Base-by-base conservation (phyloP, 2,797 vertebrate species). In the Lutjanus argentimaculatus region DNA sequence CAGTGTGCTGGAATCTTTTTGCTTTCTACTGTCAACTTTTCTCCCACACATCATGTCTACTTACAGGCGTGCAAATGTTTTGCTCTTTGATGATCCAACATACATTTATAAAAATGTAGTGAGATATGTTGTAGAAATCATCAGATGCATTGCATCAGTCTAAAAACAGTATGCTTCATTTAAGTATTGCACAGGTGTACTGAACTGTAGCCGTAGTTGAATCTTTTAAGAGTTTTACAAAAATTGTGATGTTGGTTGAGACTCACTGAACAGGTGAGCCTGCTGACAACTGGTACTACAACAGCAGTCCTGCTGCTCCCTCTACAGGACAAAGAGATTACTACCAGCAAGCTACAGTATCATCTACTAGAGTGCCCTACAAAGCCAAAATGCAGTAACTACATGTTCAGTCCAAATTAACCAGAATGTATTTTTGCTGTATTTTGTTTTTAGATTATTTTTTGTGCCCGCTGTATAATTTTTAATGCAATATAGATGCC, bases 321-420 rank as follows among this genome's bases (percentile, higher is more conserved):
- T 76, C 87, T 77, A 45, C 42, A 65, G 89, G 89, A 72, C 75
- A 46, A 30, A 65, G 16, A 3, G 8, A 19, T 6, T 42, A 63
- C 7, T 49, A 59, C 15, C 45, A 46, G 15, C 10, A 43, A 7
- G 14, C 49, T 4, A 13, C 25, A 25, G 30, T 36, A 36, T 12
- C 15, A 51, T 16, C 42, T 14, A 12, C 11, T 22, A 6, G 8
- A 12, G 19, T 12, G 15, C 16, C 11, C 57, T 45, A 16, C 1
- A 25, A 46, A 30, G 49, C 13, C 51, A 19, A 1, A 10, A 2
- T 12, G 7, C 25, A 57, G 3, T 1, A 15, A 36, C 7, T 36
- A 15, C 25, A 36, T 36, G 4, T 36, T 36, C 3, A 25, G 25
- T 56, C 6, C 53, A 55, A 22, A 25, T 25, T 36, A 4, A 36